Conservation (phyloP, 2,113 vertebrate genomes). For the Hydrolagus affinis region DNA sequence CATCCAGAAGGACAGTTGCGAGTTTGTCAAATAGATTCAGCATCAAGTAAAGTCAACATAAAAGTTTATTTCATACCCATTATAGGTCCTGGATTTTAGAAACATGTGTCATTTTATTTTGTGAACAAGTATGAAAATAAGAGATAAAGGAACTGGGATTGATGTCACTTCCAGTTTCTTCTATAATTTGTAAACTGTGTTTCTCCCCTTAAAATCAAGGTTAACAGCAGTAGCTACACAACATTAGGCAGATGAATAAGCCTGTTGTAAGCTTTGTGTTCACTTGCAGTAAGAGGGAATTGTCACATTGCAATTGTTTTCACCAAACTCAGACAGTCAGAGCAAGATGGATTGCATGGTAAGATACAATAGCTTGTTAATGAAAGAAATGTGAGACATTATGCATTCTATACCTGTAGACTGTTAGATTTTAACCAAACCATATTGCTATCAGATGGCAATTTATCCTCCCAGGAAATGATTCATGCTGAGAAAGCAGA, state of each 20-base stretch:
- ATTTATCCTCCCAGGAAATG: slow-evolving; percentile 48
- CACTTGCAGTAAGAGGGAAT: slow-evolving; percentile 41
- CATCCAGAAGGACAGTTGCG: too few species aligned
- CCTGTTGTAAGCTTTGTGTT: slow-evolving; percentile 35
- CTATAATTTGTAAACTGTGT: slow-evolving; percentile 1
- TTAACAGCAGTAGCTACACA: background rate
- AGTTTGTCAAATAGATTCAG: too few species aligned
- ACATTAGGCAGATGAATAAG: slow-evolving; percentile 26
- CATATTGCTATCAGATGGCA: slow-evolving; percentile 56
- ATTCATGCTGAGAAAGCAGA: slow-evolving; percentile 74
- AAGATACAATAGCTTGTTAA: slow-evolving; percentile 48
- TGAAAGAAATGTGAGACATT: slow-evolving; percentile 49
- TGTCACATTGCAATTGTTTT: slow-evolving; percentile 43
- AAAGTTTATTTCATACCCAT: too few species aligned
- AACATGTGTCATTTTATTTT: background rate
- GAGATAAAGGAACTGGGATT: background rate
- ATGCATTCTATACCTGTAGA: slow-evolving; percentile 47
- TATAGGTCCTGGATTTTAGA: background rate
- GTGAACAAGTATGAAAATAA: background rate
- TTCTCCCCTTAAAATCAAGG: background rate
- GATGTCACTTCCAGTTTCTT: background rate
- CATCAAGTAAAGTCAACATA: too few species aligned
- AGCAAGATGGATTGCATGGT: slow-evolving; percentile 42
- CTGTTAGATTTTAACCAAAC: slow-evolving; percentile 49
- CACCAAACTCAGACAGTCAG: slow-evolving; percentile 35